Evolutionary conservation across 2,888 invertebrate species (phyloP), one percentile per base, ranked within the genome.

Genomic region (Mythimna lalbum): DNA sequence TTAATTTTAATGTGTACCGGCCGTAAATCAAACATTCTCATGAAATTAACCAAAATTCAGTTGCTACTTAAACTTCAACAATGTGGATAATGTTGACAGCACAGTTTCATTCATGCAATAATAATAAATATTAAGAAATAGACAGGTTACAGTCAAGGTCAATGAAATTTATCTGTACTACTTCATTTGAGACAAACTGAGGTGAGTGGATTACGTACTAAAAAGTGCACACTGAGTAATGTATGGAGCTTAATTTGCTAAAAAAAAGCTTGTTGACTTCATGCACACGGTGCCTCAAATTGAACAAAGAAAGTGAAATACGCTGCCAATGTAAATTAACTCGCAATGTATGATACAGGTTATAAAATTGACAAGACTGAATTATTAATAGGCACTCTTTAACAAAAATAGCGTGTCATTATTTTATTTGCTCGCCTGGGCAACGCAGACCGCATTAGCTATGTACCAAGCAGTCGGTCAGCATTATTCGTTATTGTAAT

Each of bases 351-450:
- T 63, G 47, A 57, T 67, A 49, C 63, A 57, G 59, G 76, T 69
- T 76, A 70, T 65, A 73, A 78, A 59, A 78, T 64, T 68, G 70
- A 70, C 63, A 71, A 61, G 56, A 63, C 63, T 56, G 56, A 69
- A 50, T 80, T 66, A 67, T 75, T 55, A 73, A 71, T 56, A 63
- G 27, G 36, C 27, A 52, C 62, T 52, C 23, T 33, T 47, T 50
- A 66, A 43, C n/a, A 47, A 75, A 50, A 75, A 52, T 21, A 57
- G 50, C 56, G 1, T 65, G 23, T 75, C 56, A 57, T 52, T 33
- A 72, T n/a, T 50, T 56, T 75, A 75, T 57, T 74, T 71, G 49
- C 74, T 12, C 49, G 31, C 55, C 53, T 56, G 43, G 27, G 53
- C 53, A 70, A 63, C 10, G n/a, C 43, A 27, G 3, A 1, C 27